Percentiles rank a stretch among this genome's conserved stretches.
These are phyloP conservation scores for Limnephilus rhombicus DNA, from an alignment of 2,888 invertebrate species.

Conservation along the genomic window DNA sequence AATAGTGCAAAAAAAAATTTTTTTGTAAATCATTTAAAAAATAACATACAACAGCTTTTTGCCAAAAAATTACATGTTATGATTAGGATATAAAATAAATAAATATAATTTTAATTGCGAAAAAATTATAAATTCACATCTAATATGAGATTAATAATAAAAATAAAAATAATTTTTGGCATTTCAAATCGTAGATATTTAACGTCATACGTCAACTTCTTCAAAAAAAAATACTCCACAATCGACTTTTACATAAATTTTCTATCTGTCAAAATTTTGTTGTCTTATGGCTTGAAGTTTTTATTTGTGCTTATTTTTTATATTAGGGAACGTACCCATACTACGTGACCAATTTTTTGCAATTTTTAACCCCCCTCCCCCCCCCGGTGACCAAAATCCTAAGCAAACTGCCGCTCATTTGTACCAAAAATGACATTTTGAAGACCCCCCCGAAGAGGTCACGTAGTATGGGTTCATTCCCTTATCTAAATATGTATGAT, in stretches of 20 bases:
- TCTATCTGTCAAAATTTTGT: neutral
- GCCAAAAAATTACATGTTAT: neutral
- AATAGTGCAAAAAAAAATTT: neutral
- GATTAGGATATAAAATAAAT: neutral
- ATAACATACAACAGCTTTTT: neutral
- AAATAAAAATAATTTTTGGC: neutral
- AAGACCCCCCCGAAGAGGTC: too few relatives aligned
- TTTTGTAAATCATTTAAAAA: neutral
- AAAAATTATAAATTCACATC: neutral
- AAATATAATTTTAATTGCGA: neutral
- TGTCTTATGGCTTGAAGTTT: neutral
- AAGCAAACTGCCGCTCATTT: too few relatives aligned
- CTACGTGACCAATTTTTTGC: too few relatives aligned
- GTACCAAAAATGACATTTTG: too few relatives aligned
- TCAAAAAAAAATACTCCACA: neutral
- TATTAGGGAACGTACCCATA: too few relatives aligned
- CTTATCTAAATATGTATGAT: neutral
- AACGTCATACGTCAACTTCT: neutral
- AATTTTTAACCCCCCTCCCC: too few relatives aligned
- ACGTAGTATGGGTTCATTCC: too few relatives aligned
- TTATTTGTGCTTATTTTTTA: neutral
- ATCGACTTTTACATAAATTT: neutral
- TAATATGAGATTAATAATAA: conserved; percentile 15
- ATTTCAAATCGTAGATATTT: neutral
- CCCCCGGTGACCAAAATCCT: too few relatives aligned